phyloP scores from a whole-genome alignment of 1,140 invertebrate genomes.

The Anastrepha ludens region DNA sequence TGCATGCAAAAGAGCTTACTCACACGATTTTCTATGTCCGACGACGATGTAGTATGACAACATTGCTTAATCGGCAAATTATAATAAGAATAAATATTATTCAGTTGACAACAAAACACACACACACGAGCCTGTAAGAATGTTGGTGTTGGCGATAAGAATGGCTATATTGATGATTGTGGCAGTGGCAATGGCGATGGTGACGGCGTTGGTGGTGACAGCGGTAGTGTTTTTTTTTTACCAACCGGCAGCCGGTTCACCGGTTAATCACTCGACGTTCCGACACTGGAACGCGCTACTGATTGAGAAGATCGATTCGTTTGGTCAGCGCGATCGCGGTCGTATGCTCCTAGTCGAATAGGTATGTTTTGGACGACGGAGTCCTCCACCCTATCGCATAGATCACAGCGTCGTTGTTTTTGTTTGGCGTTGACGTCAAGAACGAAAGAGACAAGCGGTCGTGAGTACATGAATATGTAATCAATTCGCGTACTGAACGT shows the following conservation, averaged over 20 bases:
- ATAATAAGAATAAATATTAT: slow-evolving; percentile 37
- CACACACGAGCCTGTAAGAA: background rate
- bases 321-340: background rate
- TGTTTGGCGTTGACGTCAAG: background rate
- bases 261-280: background rate
- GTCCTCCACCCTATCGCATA: background rate
- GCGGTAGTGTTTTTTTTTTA: background rate
- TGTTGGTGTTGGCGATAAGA: slow-evolving; percentile 36
- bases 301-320: no score
- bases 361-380: no score
- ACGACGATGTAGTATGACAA: background rate
- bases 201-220: background rate
- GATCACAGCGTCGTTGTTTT: background rate
- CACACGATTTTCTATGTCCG: slow-evolving; percentile 35
- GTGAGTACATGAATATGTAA: background rate
- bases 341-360: background rate
- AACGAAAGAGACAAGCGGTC: background rate
- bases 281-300: no score
- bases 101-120: slow-evolving; percentile 44
- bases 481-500: background rate
- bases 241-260: background rate
- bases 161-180: background rate
- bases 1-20: slow-evolving; percentile 35
- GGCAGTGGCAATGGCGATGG: background rate
- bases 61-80: slow-evolving; percentile 51